Conservation (phyloP, 2,888 invertebrate species). For the Andricus quercusramuli region DNA sequence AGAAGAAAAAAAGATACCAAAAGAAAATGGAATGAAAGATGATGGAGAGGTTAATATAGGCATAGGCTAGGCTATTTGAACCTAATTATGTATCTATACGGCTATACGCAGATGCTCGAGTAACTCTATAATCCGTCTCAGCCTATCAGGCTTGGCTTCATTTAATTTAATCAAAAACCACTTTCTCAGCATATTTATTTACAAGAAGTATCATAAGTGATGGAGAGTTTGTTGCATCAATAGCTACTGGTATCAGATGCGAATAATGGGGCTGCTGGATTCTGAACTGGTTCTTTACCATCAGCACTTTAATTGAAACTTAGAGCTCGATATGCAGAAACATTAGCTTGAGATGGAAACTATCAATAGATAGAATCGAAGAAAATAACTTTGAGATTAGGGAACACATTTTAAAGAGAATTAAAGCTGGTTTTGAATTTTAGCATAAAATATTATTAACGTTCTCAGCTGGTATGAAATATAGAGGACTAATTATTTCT, state of each 20-base stretch:
- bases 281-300: conserved; percentile 22
- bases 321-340: conserved; percentile 16
- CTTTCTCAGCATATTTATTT: conserved; percentile 5
- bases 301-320: conserved; percentile 29
- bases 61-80: no score
- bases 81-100: background rate
- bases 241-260: conserved; percentile 31
- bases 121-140: conserved; percentile 7
- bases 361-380: background rate
- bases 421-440: background rate
- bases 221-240: conserved; percentile 22
- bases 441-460: background rate
- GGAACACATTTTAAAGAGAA: background rate
- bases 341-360: conserved; percentile 1
- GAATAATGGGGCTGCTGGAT: background rate
- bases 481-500: conserved; percentile 13
- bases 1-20: background rate
- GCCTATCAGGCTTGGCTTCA: background rate
- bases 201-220: conserved; percentile 13
- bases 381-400: background rate
- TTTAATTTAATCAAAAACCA: background rate
- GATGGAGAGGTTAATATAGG: no score
- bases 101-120: background rate
- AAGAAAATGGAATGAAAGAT: background rate
- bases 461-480: background rate